Base-by-base conservation (phyloP, 2,113 vertebrate species). In the Cryptotis parvus region DNA sequence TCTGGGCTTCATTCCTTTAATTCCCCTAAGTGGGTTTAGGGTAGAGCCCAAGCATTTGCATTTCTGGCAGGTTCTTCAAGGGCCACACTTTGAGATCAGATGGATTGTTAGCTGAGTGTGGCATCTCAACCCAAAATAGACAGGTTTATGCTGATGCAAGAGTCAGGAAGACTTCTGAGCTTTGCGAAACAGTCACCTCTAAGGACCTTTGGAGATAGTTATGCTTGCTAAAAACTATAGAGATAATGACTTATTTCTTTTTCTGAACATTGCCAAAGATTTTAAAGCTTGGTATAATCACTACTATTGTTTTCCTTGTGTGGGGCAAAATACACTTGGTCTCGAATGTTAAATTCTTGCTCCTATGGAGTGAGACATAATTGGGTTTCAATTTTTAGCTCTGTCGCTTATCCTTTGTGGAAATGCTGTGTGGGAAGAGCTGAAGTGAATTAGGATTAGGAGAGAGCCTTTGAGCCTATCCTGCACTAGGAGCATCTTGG, bases 261-360 rank as follows among this genome's bases (percentile, higher is more conserved):
- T 27, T 9, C 45, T 55, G n/a, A 10, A 33, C 35, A 75, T 4
- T 69, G 41, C 24, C n/a, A 61, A 8, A 92, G 80, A 89, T 82
- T 66, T 79, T 72, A 86, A 89, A 86, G 35, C 43, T 72, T 85
- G 69, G 26, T 86, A 24, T 74, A 86, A 83, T 93, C 61, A 89
- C 26, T 75, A 14, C 24, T 39, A 3, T 81, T 93, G 63, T 92
- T 93, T 85, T 83, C 35, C 76, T 90, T 72, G 4, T 82, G 43
- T 90, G 20, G 89, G 26, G n/a, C 49, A 82, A 90, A 83, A 72
- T 43, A n/a, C 43, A 66, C 66, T 83, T 93, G 78, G 14, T 74
- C 24, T 85, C 9, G 26, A 75, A 31, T 77, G 74, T 79, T 90
- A 65, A 61, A 55, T 33, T 39, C 66, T 85, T 82, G 31, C 29